Evolutionary conservation across 2,113 vertebrate species (phyloP), one percentile per base, ranked within the genome.

Genomic region (Pseudorhombus dupliciocellatus): DNA sequence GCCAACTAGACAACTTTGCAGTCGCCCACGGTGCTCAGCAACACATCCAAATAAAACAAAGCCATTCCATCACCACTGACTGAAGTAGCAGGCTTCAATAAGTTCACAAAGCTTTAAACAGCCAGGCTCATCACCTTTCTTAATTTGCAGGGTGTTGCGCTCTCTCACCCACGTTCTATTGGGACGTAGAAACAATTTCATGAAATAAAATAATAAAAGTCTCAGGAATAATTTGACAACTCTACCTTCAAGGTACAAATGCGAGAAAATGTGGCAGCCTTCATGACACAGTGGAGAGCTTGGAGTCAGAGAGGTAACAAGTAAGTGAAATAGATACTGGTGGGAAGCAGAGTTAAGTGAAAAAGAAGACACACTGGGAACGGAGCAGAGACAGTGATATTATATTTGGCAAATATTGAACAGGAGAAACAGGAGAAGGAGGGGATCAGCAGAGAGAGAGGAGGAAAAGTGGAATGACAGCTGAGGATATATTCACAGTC

Each of bases 321-420:
- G 55, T 63, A 37, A 79, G 59, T 55, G 56, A 72, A 60, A 77
- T 31, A 67, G 70, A 76, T 60, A 42, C 14, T 42, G 40, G 11
- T 11, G 14, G 12, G 64, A 83, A 80, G 56, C 54, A 16, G 64
- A 69, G 44, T 75, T 73, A 58, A 78, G 70, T 60, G 65, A 73
- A 77, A 73, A 78, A 58, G 66, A 25, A 53, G 67, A 78, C 44
- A 69, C 54, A 57, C 6, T 0, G 14, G 24, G 68, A 75, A 46
- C 0, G 6, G 79, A 64, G 75, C 21, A 31, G 66, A 70, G 80
- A 40, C 30, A 61, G 55, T 15, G 26, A 57, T 64, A 81, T 73
- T 53, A 22, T 15, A 81, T 73, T 18, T 46, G 62, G 69, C 62
- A 79, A 81, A 84, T 81, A 73, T 46, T 77, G 74, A 83, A 53